Evolutionary conservation across 2,113 vertebrate genomes (phyloP).

Genomic region (Dendropsophus ebraccatus): DNA sequence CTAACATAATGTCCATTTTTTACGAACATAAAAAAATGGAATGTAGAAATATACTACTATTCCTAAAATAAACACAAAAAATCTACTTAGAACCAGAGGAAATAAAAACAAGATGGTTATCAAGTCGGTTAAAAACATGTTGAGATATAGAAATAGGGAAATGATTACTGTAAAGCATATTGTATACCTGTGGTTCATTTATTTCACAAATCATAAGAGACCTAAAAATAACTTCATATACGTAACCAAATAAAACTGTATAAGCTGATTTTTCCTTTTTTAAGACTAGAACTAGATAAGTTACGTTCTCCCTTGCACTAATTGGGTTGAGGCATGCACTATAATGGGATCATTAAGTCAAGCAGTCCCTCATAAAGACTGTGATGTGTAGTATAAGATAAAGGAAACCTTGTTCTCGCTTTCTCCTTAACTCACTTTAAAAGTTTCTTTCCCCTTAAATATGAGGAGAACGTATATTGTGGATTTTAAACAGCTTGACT

Average conservation of each 20-base stretch:
- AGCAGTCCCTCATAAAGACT: conserved; percentile 68
- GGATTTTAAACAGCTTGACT: conserved; percentile 56
- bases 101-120: conserved; percentile 48
- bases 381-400: conserved; percentile 63
- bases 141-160: conserved; percentile 82
- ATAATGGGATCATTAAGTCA: conserved; percentile 69
- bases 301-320: conserved; percentile 73
- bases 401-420: conserved; percentile 61
- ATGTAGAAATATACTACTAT: neutral
- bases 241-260: conserved; percentile 75
- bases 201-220: conserved; percentile 68
- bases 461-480: conserved; percentile 25
- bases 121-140: conserved; percentile 67
- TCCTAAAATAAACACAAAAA: neutral
- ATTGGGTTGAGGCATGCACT: conserved; percentile 72
- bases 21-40: neutral
- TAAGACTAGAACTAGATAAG: conserved; percentile 74
- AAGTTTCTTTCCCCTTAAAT: conserved; percentile 39
- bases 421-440: conserved; percentile 54
- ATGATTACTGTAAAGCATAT: conserved; percentile 75
- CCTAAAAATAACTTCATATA: conserved; percentile 70
- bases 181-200: conserved; percentile 78
- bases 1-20: neutral
- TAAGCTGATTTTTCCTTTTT: conserved; percentile 73
- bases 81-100: neutral